Base-by-base conservation (phyloP, 2,113 vertebrate species). In the Halcyon senegalensis region DNA sequence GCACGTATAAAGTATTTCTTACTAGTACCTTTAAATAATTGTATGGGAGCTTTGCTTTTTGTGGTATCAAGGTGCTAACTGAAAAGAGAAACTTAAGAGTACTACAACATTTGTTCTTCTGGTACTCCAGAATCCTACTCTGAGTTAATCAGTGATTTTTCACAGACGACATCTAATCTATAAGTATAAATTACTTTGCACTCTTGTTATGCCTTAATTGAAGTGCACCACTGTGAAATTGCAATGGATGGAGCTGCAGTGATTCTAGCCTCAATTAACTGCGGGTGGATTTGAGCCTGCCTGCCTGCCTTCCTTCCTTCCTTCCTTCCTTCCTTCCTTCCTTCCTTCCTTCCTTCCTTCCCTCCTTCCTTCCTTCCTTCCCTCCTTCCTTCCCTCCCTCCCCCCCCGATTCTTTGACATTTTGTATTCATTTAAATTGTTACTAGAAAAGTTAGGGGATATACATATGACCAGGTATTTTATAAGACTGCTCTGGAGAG, bases 191-290 rank as follows among this genome's bases (percentile, higher is more conserved):
- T 98, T 98, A 98, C 98, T 98, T 98, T 98, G 94, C 96, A 96
- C 93, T 97, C 97, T 94, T 98, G 98, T 97, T 98, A 98, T 97
- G 97, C 97, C 97, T 98, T 98, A 98, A 98, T 98, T 98, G 98
- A 98, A 98, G 96, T 95, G 96, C 97, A 98, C 96, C 97, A 97
- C 97, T 95, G 97, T 98, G 97, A 98, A 98, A 98, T 98, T 98
- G 95, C 96, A 94, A 81, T 91, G 96, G 96, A 98, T 97, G 93
- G 95, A 88, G n/a, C 95, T 95, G 94, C 92, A 96, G 97, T 95
- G 92, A 97, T 96, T 98, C 93, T 96, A 96, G 96, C 93, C 93
- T 97, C 98, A 97, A 97, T 98, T 98, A 98, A 97, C 86, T 97
- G 76, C 66, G 64, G 89, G 90, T 95, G 90, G 90, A 96, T 98